These are phyloP conservation scores for Balearica regulorum DNA, from an alignment of 2,797 vertebrate species.

Conservation along the genomic window DNA sequence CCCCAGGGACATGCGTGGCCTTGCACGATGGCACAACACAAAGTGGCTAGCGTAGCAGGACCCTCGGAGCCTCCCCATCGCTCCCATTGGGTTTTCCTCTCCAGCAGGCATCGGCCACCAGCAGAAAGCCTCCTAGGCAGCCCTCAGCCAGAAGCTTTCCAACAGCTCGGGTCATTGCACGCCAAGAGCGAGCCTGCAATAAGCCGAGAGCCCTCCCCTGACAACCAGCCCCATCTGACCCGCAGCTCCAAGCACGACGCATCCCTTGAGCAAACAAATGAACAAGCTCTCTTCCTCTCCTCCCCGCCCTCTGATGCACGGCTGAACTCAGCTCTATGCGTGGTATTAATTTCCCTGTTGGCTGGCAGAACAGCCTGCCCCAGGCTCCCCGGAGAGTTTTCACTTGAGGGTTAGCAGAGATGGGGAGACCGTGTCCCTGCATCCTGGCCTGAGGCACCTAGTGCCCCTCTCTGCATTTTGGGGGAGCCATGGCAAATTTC, in stretches of 20 bases:
- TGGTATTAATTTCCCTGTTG: neutral
- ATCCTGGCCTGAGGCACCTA: neutral
- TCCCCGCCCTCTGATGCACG: neutral
- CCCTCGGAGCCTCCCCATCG: neutral
- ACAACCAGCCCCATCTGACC: neutral
- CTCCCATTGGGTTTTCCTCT: neutral
- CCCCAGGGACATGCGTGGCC: no score
- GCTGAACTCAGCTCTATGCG: neutral
- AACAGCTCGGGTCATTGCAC: rapidly evolving
- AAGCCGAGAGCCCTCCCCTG: neutral
- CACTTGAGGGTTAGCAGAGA: neutral
- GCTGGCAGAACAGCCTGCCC: neutral
- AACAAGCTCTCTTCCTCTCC: neutral
- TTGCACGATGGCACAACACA: neutral
- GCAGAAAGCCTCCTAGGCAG: neutral
- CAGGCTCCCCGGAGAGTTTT: neutral
- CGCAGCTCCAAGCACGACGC: neutral
- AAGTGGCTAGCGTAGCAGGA: neutral
- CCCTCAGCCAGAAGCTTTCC: neutral
- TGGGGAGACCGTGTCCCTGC: neutral
- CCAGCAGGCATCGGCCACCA: neutral
- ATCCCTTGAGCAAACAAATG: neutral
- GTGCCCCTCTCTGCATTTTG: neutral
- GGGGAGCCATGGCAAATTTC: neutral
- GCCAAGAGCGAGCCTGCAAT: neutral